Base-by-base conservation (phyloP, 2,888 invertebrate genomes). In the Drosophila anomelani region DNA sequence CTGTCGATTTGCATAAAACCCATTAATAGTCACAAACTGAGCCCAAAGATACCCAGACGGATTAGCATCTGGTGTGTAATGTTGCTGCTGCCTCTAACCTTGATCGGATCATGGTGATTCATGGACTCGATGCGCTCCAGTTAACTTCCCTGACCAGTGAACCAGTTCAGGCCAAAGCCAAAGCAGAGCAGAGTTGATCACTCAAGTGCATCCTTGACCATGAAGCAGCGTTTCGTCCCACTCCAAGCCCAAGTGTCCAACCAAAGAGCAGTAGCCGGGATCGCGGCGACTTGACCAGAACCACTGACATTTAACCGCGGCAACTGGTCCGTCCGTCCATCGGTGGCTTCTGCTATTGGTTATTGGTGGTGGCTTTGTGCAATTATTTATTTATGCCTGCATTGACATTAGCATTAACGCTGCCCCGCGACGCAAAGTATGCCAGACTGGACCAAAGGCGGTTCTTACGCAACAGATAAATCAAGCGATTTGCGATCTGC, bases 321-420 rank as follows among this genome's bases (percentile, higher is more conserved):
- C 78, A 85, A 85, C 85, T 85, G 81, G 85, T 85, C 82, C 76
- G 79, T 61, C 64, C 44, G 55, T 41, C 51, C 43, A 49, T 29
- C 56, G 53, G n/a, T 51, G 58, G 62, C 57, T 64, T 70, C 75
- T 63, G 57, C 71, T 51, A 36, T 53, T 47, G 47, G 47, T 23
- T 47, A 36, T 53, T 47, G 47, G 47, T 36, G 9, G 51, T 15
- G 51, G 78, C 59, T 77, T 76, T 83, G 81, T 76, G 81, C 80
- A 85, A 87, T 87, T 87, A 81, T 83, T 81, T 87, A 90, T 90
- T 90, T 90, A 90, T 90, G 90, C 90, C 90, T 89, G 76, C 87
- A 89, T 90, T 90, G 90, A 90, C 90, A 90, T 90, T 90, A 90
- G 90, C 89, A 89, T 90, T 89, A 90, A 86, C 82, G 86, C 84